Evolutionary conservation across 2,113 vertebrate genomes (phyloP), one percentile per base, ranked within the genome.

Genomic region (Psilopsiagon aurifrons): DNA sequence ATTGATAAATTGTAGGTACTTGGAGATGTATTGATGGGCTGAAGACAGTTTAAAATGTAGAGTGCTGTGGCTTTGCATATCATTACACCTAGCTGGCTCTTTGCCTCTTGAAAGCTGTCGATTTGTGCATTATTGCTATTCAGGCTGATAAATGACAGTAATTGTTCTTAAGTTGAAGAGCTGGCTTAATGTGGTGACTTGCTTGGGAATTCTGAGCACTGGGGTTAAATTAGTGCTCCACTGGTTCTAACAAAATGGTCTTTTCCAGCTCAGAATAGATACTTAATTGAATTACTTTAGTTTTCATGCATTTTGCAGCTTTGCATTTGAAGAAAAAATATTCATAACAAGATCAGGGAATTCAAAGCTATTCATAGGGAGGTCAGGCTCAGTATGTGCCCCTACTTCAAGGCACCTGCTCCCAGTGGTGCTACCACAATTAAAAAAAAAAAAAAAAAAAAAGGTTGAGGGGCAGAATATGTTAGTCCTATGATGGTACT

Each of bases 91-190:
- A 95, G 92, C 97, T 94, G 41, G 87, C 97, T 96, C 97, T 97
- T 96, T 97, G 97, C 98, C 98, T 98, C 98, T 98, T 97, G 98
- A 98, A 98, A 98, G 98, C 98, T 98, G 98, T 98, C 98, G 98
- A 98, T 98, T 98, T 96, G 97, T 97, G 98, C 98, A 97, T 98
- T 98, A 98, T 98, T 98, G 98, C 98, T 98, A 97, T 98, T 98
- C 98, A 97, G 98, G 97, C 98, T 98, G 98, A 98, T 98, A 98
- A 98, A 98, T 98, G 98, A 98, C 98, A 98, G 98, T 98, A 98
- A 98, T 98, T 98, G 98, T 98, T 98, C 98, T 98, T 98, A 98
- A 98, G 98, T 98, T 98, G 98, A 98, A 98, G 98, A 98, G 98
- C 98, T 97, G 97, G 97, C 97, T 98, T 98, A 98, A 98, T 98